Base-by-base conservation (phyloP, 2,888 invertebrate genomes). In the Thymelicus lineola region DNA sequence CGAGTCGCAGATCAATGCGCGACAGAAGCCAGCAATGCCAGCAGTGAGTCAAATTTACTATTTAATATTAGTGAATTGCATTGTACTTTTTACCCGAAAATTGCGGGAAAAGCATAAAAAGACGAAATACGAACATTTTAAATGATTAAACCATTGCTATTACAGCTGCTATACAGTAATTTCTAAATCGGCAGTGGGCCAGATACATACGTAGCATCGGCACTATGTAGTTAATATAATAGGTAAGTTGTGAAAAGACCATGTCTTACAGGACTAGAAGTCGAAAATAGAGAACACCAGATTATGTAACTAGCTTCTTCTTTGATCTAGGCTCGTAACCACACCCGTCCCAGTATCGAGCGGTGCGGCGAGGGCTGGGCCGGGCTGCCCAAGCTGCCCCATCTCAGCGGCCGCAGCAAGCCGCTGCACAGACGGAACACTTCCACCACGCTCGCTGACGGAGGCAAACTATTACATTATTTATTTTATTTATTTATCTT, bases 341-440 rank as follows among this genome's bases (percentile, higher is more conserved):
- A 79, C 14, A 20, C 78, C 1, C 60, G 71, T 0, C 55, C 71
- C 14, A 68, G 62, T 20, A 68, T 68, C 57, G 68, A 62, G 57
- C 62, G 68, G 4, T 62, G 36, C 10, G 62, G 79, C 0, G 90
- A 92, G 10, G 81, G 84, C 0, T 93, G 90, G 92, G 80, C 86
- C 38, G 87, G 84, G 0, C 87, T 90, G 80, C 88, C 95, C 12
- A 94, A 92, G 73, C 80, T 95, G 59, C 95, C 95, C 0, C 95
- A 95, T 20, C 86, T 95, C 65, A 95, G 94, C 67, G 90, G 93
- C 0, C 82, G 86, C 67, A 88, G 90, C 74, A 94, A 94, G 73
- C 93, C 94, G 3, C 79, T 94, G 6, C 92, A 94, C 73, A 89
- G 93, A 50, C 89, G 94, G 57, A 91, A 85, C 72, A 86, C 85